phyloP scores from a whole-genome alignment of 1,140 invertebrate genomes.

The Nixonia krombeini region DNA sequence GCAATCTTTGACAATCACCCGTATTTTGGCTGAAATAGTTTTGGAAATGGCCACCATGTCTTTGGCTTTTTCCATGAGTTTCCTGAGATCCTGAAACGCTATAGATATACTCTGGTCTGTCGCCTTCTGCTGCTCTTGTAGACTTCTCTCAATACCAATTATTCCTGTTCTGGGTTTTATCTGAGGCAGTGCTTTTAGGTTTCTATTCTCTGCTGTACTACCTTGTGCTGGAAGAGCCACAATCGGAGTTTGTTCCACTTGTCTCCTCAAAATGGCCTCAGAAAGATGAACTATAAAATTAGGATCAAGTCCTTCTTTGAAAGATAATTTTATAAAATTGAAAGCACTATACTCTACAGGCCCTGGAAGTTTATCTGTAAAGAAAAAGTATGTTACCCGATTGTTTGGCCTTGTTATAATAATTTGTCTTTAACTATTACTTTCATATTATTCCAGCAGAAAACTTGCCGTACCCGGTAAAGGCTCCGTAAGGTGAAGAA shows the following conservation, averaged over 20 bases:
- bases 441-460: no score
- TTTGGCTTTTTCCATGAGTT: slow-evolving; percentile 96
- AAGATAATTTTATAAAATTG: slow-evolving; percentile 89
- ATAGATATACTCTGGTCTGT: slow-evolving; percentile 92
- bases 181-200: slow-evolving; percentile 54
- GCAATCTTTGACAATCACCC: slow-evolving; percentile 73
- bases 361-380: slow-evolving; percentile 79
- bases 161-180: slow-evolving; percentile 89
- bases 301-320: slow-evolving; percentile 85
- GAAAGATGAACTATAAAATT: slow-evolving; percentile 78
- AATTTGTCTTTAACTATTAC: no score
- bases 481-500: slow-evolving; percentile 83
- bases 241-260: slow-evolving; percentile 74
- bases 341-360: slow-evolving; percentile 80
- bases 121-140: slow-evolving; percentile 90
- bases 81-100: slow-evolving; percentile 96
- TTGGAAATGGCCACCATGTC: slow-evolving; percentile 96
- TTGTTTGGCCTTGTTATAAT: no score
- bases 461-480: slow-evolving; percentile 68
- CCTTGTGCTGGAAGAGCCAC: slow-evolving; percentile 14
- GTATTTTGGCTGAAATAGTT: slow-evolving; percentile 93
- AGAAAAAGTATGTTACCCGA: no score
- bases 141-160: slow-evolving; percentile 93
- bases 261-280: slow-evolving; percentile 75
- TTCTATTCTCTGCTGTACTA: background rate